Evolutionary conservation across 2,888 invertebrate species (phyloP).

Genomic region (Eulithis prunata): DNA sequence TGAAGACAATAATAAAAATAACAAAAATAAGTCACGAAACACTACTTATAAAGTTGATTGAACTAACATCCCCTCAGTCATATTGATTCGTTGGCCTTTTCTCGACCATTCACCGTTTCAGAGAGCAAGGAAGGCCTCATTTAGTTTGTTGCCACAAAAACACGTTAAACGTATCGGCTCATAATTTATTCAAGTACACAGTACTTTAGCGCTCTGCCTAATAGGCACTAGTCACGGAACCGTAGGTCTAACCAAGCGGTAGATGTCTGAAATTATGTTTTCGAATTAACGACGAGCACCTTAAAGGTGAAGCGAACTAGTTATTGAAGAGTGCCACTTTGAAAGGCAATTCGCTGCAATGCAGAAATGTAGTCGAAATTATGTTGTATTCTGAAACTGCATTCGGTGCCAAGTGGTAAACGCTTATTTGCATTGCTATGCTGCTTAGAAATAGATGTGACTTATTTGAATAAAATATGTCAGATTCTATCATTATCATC

Average conservation of each 20-base stretch:
- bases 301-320: constrained; percentile 31
- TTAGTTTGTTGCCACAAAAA: constrained; percentile 31
- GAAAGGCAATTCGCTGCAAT: constrained; percentile 34
- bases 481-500: neutral
- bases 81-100: constrained; percentile 9
- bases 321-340: constrained; percentile 38
- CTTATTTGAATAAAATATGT: neutral
- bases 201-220: constrained; percentile 35
- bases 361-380: constrained; percentile 30
- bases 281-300: constrained; percentile 37
- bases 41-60: constrained; percentile 15
- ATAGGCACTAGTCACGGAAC: constrained; percentile 38
- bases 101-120: neutral
- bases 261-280: constrained; percentile 40
- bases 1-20: too few species aligned
- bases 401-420: constrained; percentile 13
- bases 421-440: constrained; percentile 10
- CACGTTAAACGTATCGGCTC: constrained; percentile 30
- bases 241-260: constrained; percentile 26
- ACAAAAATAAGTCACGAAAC: too few species aligned
- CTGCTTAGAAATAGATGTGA: neutral
- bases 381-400: constrained; percentile 18
- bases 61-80: constrained; percentile 9
- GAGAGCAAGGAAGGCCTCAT: constrained; percentile 22
- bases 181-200: constrained; percentile 39